These are phyloP conservation scores for Cerastis rubricosa DNA, from an alignment of 2,888 invertebrate species.

Conservation along the genomic window DNA sequence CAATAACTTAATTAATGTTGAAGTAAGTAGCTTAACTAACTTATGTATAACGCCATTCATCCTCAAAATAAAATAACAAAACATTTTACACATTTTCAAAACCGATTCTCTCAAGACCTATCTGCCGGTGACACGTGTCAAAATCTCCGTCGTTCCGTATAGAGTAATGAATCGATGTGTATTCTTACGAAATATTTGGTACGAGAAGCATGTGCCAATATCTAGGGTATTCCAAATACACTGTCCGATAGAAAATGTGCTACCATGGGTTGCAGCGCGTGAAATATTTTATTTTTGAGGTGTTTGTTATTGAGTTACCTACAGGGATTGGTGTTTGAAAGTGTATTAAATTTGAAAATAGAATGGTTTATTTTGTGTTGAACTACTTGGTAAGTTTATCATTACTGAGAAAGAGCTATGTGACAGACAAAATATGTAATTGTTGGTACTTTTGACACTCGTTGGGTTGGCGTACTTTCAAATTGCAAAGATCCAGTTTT, in stretches of 20 bases:
- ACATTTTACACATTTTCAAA: not conserved
- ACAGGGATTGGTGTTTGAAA: not conserved
- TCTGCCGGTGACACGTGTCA: constrained; percentile 36
- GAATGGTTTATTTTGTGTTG: too few species aligned
- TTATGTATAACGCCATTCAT: too few species aligned
- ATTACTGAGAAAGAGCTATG: too few species aligned
- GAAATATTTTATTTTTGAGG: not conserved
- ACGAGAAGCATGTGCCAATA: constrained; percentile 51
- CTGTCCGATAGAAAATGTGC: not conserved
- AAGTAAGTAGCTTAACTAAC: too few species aligned
- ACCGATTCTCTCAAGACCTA: not conserved
- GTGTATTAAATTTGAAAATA: too few species aligned
- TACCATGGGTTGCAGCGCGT: constrained; percentile 33
- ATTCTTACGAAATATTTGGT: constrained; percentile 38
- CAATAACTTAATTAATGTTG: too few species aligned
- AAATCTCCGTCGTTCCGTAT: not conserved
- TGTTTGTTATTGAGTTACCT: not conserved
- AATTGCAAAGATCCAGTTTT: too few species aligned
- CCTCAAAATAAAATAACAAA: not conserved
- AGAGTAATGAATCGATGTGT: constrained; percentile 39
- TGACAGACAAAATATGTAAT: too few species aligned
- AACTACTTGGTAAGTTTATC: too few species aligned
- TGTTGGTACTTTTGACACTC: too few species aligned
- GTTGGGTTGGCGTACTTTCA: too few species aligned
- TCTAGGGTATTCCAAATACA: constrained; percentile 56